Base-by-base conservation (phyloP, 2,113 vertebrate genomes). In the Cyanoramphus novaezelandiae region DNA sequence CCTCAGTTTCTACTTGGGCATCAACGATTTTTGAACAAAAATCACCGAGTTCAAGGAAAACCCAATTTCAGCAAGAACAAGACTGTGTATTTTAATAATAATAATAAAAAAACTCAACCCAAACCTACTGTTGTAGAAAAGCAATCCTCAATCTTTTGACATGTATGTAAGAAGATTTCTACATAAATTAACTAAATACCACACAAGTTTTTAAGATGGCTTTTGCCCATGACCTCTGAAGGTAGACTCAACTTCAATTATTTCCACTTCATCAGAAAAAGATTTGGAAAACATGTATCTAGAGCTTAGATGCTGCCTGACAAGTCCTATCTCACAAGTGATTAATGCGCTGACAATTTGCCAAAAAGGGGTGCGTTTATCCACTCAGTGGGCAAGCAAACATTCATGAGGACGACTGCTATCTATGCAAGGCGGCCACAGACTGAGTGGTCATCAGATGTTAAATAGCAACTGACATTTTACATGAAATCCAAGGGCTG, bases 381-480 rank as follows among this genome's bases (percentile, higher is more conserved):
- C 57, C 1, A 1, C 75, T 69, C 83, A n/a, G 47, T 65, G 63
- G 75, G 63, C 91, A 91, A 95, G 91, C 91, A 95, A 96, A 94
- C 86, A 79, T 91, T 85, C 47, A 65, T 5, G 33, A 88, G 74
- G 90, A 94, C 88, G 84, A 94, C 0, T 37, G 86, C 83, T 91
- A 85, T 85, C 93, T 84, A 33, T 46, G 69, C 83, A 72, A 84
- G 74, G 68, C 19, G 2, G 83, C 17, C 83, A 41, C 67, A 69
- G 74, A 25, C 80, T 47, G 72, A 96, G 82, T 79, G 83, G 88
- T 77, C 93, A 95, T 85, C 93, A 91, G 70, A 77, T 94, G 93
- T 89, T 93, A 91, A 93, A 92, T 33, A 87, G 88, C 92, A 96
- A 86, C 88, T 63, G 88, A 86, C 60, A 89, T 94, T 91, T 88